Evolutionary conservation across 2,888 invertebrate species (phyloP), one percentile per base, ranked within the genome.

Genomic region (Tipula lateralis): DNA sequence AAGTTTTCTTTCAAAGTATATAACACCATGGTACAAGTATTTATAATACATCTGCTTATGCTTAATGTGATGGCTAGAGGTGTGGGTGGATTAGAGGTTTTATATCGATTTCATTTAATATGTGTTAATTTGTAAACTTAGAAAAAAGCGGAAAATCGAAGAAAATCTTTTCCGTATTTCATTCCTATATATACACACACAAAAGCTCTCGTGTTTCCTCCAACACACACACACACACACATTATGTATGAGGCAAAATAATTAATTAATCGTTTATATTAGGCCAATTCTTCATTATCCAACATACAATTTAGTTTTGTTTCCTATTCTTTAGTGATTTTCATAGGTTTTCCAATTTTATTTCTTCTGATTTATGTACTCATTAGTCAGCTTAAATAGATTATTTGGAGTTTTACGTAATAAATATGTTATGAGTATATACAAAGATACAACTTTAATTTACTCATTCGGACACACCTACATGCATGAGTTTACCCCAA

Each of bases 211-310:
- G 24, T 66, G 7, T 44, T 24, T 9, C 9, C n/a, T 44, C 16
- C 44, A 6, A 50, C 7, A 16, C 2, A 16, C 16, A 16, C 1
- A 36, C 4, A 16, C 44, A 44, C 16, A 50, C 24, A 6, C 50
- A 66, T 24, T n/a, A n/a, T n/a, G n/a, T n/a, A n/a, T n/a, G n/a
- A 50, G 6, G 66, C 66, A 24, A 66, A 66, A 66, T 24, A 66
- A 66, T 66, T 66, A 66, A 66, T 66, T 66, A 66, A 66, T 66
- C 66, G 66, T 66, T 66, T 66, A 66, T 66, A 66, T 66, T 66
- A 24, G 66, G 66, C 66, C 66, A 50, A 66, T 66, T 66, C 66
- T 66, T 66, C 66, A 66, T 24, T 66, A 24, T 66, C 66, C 66
- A 24, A 9, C 2, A 50, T 19, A 5, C 13, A 39, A 3, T 66